Evolutionary conservation across 2,888 invertebrate species (phyloP), one percentile per base, ranked within the genome.

Genomic region (Drosophila borborema): DNA sequence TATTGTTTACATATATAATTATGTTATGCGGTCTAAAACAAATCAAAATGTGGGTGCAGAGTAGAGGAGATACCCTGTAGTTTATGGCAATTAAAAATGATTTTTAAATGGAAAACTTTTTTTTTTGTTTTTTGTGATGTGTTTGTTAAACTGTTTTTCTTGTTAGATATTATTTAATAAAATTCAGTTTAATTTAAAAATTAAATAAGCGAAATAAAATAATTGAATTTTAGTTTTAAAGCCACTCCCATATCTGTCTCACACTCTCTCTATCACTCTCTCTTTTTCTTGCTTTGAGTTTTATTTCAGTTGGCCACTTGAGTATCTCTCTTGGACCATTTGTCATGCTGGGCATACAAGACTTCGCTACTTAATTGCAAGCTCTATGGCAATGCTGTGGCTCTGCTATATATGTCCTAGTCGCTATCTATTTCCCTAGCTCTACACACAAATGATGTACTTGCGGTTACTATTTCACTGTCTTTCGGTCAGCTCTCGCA

Each of bases 341-440:
- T 80, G 40, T 67, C 56, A 61, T 59, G 58, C 45, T 40, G 12
- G 12, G n/a, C n/a, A 18, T 28, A 18, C 40, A 38, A 51, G 20
- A 58, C 55, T 43, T 68, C n/a, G 53, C 46, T 55, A 70, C 75
- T 75, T 84, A 86, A 89, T 84, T 89, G 73, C 76, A 49, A 68
- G 64, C 62, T 79, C 69, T 65, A 80, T 73, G 87, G 80, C 80
- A 87, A 77, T 82, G 72, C 87, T 79, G 84, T 71, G 74, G 70
- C 60, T 60, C 61, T 49, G 34, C 36, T 45, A 43, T 9, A 12
- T n/a, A 12, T 34, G 49, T 49, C 9, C 58, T 20, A 14, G 14
- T 12, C 41, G 7, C 14, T 51, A 7, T 28, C 49, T 54, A 9
- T n/a, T 20, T 10, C 36, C 2, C 40, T 4, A 4, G 45, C 6